Percentiles rank a stretch among this genome's conserved stretches.
These are phyloP conservation scores for Dasypogon diadema DNA, from an alignment of 2,888 invertebrate genomes.

Conservation along the genomic window DNA sequence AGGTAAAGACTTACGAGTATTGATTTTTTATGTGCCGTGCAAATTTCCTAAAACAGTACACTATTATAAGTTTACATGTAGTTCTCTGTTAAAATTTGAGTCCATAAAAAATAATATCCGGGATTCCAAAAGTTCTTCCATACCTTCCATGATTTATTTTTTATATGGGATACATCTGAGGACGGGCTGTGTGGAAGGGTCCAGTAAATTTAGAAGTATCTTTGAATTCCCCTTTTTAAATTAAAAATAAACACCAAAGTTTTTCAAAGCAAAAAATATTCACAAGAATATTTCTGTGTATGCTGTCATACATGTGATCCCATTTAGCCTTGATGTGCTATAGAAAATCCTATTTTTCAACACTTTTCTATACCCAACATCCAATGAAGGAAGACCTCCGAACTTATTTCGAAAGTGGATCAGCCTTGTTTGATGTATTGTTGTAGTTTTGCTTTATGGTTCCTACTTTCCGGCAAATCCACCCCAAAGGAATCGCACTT, in stretches of 20 bases:
- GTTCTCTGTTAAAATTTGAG: too few species aligned
- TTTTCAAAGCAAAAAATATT: not conserved
- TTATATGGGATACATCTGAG: too few species aligned
- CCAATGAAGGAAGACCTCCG: constrained; percentile 19
- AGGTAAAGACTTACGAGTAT: too few species aligned
- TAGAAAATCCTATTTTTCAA: constrained; percentile 51
- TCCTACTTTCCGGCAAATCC: constrained; percentile 54
- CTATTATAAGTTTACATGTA: too few species aligned
- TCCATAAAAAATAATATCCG: too few species aligned
- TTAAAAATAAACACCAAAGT: constrained; percentile 3
- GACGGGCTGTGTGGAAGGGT: too few species aligned
- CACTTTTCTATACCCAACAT: constrained; percentile 35
- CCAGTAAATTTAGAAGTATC: too few species aligned
- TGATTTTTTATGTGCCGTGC: too few species aligned
- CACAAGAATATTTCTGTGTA: constrained; percentile 11
- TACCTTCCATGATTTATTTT: too few species aligned
- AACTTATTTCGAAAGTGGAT: constrained; percentile 55
- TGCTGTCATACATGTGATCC: constrained; percentile 36
- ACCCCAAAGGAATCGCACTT: constrained; percentile 42
- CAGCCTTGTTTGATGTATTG: constrained; percentile 57
- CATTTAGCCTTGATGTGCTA: constrained; percentile 34
- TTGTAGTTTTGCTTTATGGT: constrained; percentile 57
- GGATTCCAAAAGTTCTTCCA: too few species aligned
- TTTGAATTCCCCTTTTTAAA: too few species aligned
- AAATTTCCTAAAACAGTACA: too few species aligned